phyloP scores from a whole-genome alignment of 1,140 invertebrate genomes.

The Lucilia cuprina region DNA sequence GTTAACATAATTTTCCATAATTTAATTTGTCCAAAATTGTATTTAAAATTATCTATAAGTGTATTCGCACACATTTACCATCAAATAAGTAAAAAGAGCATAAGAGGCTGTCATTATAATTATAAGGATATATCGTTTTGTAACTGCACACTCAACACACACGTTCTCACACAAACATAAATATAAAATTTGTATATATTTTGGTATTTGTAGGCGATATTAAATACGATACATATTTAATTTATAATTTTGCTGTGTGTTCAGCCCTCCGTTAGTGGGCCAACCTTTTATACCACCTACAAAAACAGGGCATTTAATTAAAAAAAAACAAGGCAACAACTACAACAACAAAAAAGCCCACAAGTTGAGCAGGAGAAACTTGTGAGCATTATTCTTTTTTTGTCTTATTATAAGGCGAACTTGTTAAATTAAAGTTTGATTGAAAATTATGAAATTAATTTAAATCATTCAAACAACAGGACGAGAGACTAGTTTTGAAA shows the following conservation, averaged over 20 bases:
- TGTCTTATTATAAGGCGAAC: background rate
- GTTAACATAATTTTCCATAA: too few species aligned
- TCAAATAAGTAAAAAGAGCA: background rate
- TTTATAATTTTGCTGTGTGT: background rate
- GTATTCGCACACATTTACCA: constrained; percentile 22
- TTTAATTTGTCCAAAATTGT: too few species aligned
- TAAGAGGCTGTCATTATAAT: constrained; percentile 9
- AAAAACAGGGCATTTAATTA: background rate
- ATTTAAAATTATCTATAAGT: background rate
- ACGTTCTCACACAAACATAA: background rate
- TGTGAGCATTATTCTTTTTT: background rate
- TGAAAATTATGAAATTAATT: constrained; percentile 5
- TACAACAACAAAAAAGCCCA: too few species aligned
- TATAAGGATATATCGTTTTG: background rate
- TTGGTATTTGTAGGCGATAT: background rate
- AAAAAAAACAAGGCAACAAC: background rate
- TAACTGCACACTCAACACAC: background rate
- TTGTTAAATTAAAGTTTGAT: background rate
- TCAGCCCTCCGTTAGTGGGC: background rate
- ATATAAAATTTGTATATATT: background rate
- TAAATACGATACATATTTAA: constrained; percentile 4
- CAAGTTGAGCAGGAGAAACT: background rate
- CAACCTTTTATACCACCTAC: background rate
- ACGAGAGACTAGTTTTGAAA: too few species aligned
- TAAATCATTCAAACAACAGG: too few species aligned